Conservation (phyloP, 1,140 invertebrate species). For the Euborellia annulipes region DNA sequence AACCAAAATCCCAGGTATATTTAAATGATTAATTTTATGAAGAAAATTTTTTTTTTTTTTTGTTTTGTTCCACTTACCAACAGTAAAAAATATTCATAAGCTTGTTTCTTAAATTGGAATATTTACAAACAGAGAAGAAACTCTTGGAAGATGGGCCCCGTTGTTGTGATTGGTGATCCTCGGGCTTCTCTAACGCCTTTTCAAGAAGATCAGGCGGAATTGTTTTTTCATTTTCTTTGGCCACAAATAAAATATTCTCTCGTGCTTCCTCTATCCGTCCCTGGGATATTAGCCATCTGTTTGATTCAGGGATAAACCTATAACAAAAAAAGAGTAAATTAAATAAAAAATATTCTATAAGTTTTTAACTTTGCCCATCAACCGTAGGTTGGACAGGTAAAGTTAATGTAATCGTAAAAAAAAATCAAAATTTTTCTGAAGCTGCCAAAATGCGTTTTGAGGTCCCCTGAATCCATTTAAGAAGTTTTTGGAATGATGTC, state of each 20-base stretch:
- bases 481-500: too few relatives aligned
- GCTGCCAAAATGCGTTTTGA: too few relatives aligned
- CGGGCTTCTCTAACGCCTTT: constrained; percentile 25
- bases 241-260: constrained; percentile 46
- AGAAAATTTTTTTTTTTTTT: too few relatives aligned
- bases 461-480: too few relatives aligned
- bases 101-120: constrained; percentile 50
- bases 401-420: background rate
- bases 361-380: background rate
- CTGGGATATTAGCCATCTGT: constrained; percentile 62
- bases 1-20: too few relatives aligned
- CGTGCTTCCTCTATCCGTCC: constrained; percentile 54
- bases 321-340: too few relatives aligned
- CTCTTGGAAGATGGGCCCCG: too few relatives aligned
- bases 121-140: constrained; percentile 21
- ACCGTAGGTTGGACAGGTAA: background rate
- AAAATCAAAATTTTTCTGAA: too few relatives aligned
- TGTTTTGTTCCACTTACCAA: constrained; percentile 51
- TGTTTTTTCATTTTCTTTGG: constrained; percentile 45
- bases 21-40: too few relatives aligned
- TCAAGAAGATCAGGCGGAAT: constrained; percentile 38
- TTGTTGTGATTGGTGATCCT: background rate
- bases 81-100: constrained; percentile 60
- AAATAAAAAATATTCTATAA: too few relatives aligned
- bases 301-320: constrained; percentile 67